These are phyloP conservation scores for Entomobrya multifasciata DNA, from an alignment of 2,888 invertebrate species.

Conservation along the genomic window DNA sequence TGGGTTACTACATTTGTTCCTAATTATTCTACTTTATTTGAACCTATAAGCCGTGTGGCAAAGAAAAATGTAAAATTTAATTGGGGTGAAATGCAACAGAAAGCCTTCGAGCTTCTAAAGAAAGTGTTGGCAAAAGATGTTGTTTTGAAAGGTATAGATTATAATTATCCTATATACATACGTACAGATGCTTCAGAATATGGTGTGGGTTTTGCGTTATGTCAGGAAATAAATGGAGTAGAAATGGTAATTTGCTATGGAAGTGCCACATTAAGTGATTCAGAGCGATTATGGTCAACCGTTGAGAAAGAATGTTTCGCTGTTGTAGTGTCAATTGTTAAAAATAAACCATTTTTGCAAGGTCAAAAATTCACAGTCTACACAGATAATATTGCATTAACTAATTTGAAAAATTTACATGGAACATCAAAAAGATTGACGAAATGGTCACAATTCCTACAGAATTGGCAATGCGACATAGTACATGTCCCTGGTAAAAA, in stretches of 20 bases:
- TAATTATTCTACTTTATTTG: slow-evolving; percentile 73
- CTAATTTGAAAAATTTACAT: slow-evolving; percentile 41
- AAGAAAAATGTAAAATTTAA: no score
- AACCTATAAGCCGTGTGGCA: no score
- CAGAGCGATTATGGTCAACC: slow-evolving; percentile 18
- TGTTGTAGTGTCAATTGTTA: no score
- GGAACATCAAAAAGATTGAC: slow-evolving; percentile 36
- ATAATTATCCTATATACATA: slow-evolving; percentile 33
- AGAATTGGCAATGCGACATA: slow-evolving; percentile 57
- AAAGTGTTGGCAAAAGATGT: slow-evolving; percentile 69
- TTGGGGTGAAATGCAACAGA: no score
- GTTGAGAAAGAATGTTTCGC: slow-evolving; percentile 55
- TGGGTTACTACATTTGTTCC: slow-evolving; percentile 73
- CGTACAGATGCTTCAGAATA: slow-evolving; percentile 55
- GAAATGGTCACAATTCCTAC: slow-evolving; percentile 58
- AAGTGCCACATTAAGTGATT: slow-evolving; percentile 46
- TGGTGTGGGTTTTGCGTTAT: slow-evolving; percentile 53
- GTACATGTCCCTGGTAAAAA: slow-evolving; percentile 35
- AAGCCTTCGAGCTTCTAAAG: no score
- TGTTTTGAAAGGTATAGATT: slow-evolving; percentile 43
- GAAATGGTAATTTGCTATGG: slow-evolving; percentile 46
- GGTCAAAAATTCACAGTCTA: slow-evolving; percentile 23
- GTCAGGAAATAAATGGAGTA: slow-evolving; percentile 35
- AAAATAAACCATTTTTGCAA: no score
- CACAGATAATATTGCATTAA: slow-evolving; percentile 58